Evolutionary conservation across 2,888 invertebrate genomes (phyloP).

Genomic region (Neoitamus cyanurus): DNA sequence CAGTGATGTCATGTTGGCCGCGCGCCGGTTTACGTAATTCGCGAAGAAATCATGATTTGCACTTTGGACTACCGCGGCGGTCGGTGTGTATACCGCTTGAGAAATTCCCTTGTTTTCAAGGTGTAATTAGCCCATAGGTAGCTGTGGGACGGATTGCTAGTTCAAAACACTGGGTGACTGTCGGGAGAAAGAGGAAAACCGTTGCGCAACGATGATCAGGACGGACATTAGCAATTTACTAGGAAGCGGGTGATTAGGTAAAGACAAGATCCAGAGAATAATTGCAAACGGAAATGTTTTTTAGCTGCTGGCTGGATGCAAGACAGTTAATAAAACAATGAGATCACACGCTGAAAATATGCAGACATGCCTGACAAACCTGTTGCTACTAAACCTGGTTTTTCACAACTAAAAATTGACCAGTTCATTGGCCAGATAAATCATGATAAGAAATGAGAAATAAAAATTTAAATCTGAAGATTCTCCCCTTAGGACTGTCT

Average conservation of each 20-base stretch:
- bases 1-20: not conserved
- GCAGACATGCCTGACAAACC: not conserved
- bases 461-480: not conserved
- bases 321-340: not conserved
- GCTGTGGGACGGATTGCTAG: not conserved
- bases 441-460: not conserved
- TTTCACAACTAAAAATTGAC: not conserved
- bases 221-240: not conserved
- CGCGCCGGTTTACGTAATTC: constrained; percentile 4
- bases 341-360: not conserved
- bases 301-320: not conserved
- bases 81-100: not conserved
- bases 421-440: not conserved
- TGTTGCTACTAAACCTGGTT: not conserved
- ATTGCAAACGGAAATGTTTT: not conserved
- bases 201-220: not conserved
- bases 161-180: not conserved
- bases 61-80: not conserved
- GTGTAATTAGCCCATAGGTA: not conserved
- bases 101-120: not conserved
- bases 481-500: no score
- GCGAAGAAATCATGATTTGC: not conserved
- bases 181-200: not conserved
- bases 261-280: not conserved
- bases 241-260: not conserved